phyloP scores from a whole-genome alignment of 2,113 vertebrate species.

The Furnarius figulus region DNA sequence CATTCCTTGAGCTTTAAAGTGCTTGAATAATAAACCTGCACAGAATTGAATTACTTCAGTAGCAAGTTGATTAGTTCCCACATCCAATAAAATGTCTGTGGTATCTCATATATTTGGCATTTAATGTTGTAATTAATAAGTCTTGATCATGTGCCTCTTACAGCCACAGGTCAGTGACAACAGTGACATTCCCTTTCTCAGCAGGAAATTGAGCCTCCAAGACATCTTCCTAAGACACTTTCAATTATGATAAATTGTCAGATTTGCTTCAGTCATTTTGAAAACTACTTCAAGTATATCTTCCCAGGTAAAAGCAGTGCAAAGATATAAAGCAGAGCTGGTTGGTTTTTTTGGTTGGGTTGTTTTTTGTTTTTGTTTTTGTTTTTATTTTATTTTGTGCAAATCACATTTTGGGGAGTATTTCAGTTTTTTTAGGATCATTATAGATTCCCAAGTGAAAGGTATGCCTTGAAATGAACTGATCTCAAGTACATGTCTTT shows the following conservation, averaged over 20 bases:
- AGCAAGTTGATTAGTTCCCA: conserved; percentile 57
- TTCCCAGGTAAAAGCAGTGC: conserved; percentile 5
- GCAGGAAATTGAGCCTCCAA: conserved; percentile 59
- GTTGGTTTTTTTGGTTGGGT: background rate
- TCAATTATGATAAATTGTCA: conserved; percentile 62
- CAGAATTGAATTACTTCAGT: conserved; percentile 55
- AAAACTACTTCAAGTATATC: conserved; percentile 1
- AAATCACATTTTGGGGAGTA: background rate
- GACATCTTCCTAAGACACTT: conserved; percentile 55
- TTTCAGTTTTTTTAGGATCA: background rate
- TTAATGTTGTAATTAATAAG: conserved; percentile 66
- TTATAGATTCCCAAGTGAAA: conserved; percentile 24
- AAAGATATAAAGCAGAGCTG: background rate
- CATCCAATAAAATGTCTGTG: conserved; percentile 51
- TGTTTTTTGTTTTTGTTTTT: background rate
- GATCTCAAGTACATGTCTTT: background rate
- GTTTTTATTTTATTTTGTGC: background rate
- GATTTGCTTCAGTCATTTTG: conserved; percentile 59
- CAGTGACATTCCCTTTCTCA: conserved; percentile 56
- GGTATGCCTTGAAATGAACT: background rate
- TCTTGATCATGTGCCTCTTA: conserved; percentile 34
- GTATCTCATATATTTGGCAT: conserved; percentile 55
- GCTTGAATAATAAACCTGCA: conserved; percentile 60
- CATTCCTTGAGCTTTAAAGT: conserved; percentile 50
- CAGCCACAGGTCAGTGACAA: conserved; percentile 58